Percentiles rank a stretch among this genome's conserved stretches.
Conservation (phyloP, 2,888 invertebrate species). For the Standfussiana lucernea region DNA sequence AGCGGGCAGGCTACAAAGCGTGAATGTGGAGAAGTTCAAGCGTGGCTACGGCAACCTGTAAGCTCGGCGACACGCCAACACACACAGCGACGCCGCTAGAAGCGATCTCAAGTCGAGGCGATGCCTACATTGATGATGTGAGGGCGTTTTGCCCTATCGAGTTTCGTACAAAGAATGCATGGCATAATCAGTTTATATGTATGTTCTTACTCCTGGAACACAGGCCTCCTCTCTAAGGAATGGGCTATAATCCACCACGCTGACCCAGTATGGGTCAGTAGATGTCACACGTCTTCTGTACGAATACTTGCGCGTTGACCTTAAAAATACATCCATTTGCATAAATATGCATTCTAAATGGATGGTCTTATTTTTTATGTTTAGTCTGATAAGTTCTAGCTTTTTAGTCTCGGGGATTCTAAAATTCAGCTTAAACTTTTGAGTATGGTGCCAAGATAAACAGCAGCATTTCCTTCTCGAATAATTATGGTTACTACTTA, state of each 20-base stretch:
- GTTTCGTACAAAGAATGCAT: background rate
- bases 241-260: background rate
- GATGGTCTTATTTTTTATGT: background rate
- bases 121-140: background rate
- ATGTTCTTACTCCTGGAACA: background rate
- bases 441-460: background rate
- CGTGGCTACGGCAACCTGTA: background rate
- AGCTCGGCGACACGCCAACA: background rate
- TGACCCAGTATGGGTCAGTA: background rate
- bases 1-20: background rate
- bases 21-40: background rate
- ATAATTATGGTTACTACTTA: background rate
- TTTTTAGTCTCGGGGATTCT: background rate
- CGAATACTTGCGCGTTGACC: background rate
- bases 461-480: background rate
- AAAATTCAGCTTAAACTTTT: background rate
- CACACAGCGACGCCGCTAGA: background rate
- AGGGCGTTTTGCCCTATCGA: background rate
- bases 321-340: background rate
- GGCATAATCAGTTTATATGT: background rate
- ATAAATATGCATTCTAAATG: background rate
- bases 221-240: background rate
- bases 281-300: background rate
- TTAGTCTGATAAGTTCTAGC: background rate
- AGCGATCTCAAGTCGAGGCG: background rate